Evolutionary conservation across 23 tunicate genomes (phyloP), one percentile per base, ranked within the genome.

Genomic region (Corella eumyota): DNA sequence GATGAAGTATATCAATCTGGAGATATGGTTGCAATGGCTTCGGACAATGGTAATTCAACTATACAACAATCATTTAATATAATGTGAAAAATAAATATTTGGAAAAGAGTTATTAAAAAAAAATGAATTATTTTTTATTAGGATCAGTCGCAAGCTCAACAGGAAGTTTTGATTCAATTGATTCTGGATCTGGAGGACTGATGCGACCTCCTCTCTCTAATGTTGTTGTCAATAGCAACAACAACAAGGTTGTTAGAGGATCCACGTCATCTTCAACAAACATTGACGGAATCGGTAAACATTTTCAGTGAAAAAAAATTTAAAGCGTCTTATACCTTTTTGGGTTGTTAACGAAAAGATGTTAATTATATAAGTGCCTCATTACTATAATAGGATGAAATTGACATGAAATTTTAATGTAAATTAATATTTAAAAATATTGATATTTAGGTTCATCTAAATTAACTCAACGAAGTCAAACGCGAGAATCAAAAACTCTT

Each of bases 121-220:
- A 40, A 9, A 40, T 40, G 15, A 40, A 40, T 15, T 15, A 11
- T 40, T 40, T 40, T 9, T 40, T 20, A 11, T 60, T 17, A 52
- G 0, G 56, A 19, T 70, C 21, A 32, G 6, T 84, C 7, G 72
- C 92, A 3, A 75, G 94, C 54, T 75, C 83, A 6, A 58, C 71
- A 1, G 94, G 94, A 4, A 84, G 94, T 45, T 84, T 59, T 33
- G 94, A 79, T 0, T 84, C 94, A 3, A 58, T 44, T 21, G 92
- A 68, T 25, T 67, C 76, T 21, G 52, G 64, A 9, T 84, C 94
- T n/a, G 50, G 74, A 15, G 68, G 85, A 25, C 30, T 62, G 25
- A 78, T 78, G 85, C 55, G 56, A 55, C 85, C 85, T 38, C 85
- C 85, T 1, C 32, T 65, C 9, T 36, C 76, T 32, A n/a, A n/a